phyloP scores from a whole-genome alignment of 2,797 vertebrate species.

The Myotis findleyi region DNA sequence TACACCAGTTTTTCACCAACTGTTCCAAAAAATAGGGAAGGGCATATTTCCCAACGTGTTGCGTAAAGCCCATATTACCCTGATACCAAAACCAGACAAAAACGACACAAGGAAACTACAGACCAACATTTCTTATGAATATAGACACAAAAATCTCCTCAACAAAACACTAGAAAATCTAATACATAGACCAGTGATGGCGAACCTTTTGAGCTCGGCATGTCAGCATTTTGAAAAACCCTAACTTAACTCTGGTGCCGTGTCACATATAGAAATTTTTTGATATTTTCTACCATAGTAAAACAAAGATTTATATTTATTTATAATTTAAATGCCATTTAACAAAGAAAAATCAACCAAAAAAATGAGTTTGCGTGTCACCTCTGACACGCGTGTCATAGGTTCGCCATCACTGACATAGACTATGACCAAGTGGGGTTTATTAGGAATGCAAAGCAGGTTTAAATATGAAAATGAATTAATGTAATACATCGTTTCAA shows the following conservation, averaged over 20 bases:
- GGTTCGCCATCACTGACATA: background rate
- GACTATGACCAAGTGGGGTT: background rate
- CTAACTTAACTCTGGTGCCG: no score
- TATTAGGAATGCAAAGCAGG: slow-evolving; percentile 15
- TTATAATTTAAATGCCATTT: no score
- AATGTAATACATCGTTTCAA: background rate
- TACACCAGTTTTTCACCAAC: background rate
- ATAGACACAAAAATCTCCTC: background rate
- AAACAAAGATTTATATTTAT: no score
- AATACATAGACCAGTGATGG: background rate
- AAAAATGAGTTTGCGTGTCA: no score
- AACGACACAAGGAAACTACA: background rate
- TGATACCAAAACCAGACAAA: background rate
- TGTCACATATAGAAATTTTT: no score
- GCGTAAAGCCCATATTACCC: background rate
- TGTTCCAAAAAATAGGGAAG: background rate
- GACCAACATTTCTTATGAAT: background rate
- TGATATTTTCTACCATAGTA: no score
- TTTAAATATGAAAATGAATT: background rate
- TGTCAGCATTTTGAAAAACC: no score
- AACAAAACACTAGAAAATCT: slow-evolving; percentile 19
- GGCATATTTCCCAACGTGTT: background rate
- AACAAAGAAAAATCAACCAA: no score
- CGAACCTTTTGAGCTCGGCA: no score
- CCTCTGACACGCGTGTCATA: no score